Percentiles rank a stretch among this genome's conserved stretches.
Conservation (phyloP, 2,113 vertebrate genomes). For the Ammodytes marinus region DNA sequence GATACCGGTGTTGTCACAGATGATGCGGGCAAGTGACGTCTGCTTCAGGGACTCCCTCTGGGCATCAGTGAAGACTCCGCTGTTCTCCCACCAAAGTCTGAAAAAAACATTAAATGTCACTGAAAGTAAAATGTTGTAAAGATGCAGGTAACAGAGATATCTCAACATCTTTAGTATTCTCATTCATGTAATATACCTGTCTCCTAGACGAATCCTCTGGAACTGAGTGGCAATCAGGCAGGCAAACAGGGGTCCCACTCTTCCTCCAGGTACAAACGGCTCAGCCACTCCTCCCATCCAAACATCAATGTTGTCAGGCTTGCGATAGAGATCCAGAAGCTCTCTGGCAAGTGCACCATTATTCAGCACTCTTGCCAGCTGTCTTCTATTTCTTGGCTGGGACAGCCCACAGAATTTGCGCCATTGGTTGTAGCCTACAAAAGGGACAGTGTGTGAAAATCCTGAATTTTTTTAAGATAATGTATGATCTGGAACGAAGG, state of each 20-base stretch:
- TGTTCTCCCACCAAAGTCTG: conserved; percentile 85
- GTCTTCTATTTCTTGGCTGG: conserved; percentile 24
- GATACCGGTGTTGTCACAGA: conserved; percentile 86
- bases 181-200: conserved; percentile 57
- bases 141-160: neutral
- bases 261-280: conserved; percentile 78
- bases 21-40: conserved; percentile 76
- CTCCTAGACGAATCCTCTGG: conserved; percentile 71
- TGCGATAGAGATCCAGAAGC: conserved; percentile 74
- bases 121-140: neutral
- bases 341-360: conserved; percentile 63
- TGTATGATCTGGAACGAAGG: no score
- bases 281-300: conserved; percentile 83
- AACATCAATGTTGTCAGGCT: conserved; percentile 79
- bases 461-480: no score
- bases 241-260: conserved; percentile 85
- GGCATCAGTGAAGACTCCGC: conserved; percentile 72
- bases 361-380: conserved; percentile 68
- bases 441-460: no score
- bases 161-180: neutral
- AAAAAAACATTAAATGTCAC: conserved; percentile 4
- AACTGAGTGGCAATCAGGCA: conserved; percentile 82
- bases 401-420: conserved; percentile 77
- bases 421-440: conserved; percentile 83
- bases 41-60: conserved; percentile 68